Percentiles rank a stretch among this genome's conserved stretches.
These are phyloP conservation scores for Mustela nigripes DNA, from an alignment of 2,113 vertebrate species.

Conservation along the genomic window DNA sequence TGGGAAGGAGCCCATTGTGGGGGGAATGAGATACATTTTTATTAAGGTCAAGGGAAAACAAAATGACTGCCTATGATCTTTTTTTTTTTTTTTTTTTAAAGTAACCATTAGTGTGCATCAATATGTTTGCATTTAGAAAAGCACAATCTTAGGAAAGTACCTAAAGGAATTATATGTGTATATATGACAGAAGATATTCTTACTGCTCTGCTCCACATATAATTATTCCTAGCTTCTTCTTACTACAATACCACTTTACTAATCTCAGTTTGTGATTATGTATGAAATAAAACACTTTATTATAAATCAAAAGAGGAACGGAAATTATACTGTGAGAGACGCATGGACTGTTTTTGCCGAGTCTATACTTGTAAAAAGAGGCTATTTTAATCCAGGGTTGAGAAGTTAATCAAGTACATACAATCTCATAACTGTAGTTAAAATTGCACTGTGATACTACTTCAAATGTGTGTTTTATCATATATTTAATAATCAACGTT, in stretches of 20 bases:
- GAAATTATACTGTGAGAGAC: neutral
- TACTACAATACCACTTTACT: neutral
- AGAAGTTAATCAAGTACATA: neutral
- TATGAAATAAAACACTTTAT: slow-evolving; percentile 39
- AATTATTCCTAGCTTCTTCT: slow-evolving; percentile 15
- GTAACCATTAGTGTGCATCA: neutral
- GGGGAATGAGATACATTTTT: neutral
- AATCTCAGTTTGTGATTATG: slow-evolving; percentile 19
- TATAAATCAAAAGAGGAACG: slow-evolving; percentile 21
- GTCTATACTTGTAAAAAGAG: neutral
- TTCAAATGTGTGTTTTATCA: neutral
- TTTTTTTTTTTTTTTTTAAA: neutral
- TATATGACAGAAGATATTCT: neutral
- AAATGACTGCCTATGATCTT: neutral
- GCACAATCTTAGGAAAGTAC: neutral
- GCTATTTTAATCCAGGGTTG: neutral
- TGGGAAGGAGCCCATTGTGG: neutral
- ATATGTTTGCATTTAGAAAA: slow-evolving; percentile 40
- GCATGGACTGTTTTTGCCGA: neutral
- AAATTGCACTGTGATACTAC: neutral
- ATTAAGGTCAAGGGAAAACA: slow-evolving; percentile 33
- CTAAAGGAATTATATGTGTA: neutral
- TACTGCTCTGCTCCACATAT: neutral
- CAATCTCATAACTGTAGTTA: neutral
- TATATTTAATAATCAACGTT: neutral